Conservation (phyloP, 1,140 invertebrate genomes). For the Drosophila leontia region DNA sequence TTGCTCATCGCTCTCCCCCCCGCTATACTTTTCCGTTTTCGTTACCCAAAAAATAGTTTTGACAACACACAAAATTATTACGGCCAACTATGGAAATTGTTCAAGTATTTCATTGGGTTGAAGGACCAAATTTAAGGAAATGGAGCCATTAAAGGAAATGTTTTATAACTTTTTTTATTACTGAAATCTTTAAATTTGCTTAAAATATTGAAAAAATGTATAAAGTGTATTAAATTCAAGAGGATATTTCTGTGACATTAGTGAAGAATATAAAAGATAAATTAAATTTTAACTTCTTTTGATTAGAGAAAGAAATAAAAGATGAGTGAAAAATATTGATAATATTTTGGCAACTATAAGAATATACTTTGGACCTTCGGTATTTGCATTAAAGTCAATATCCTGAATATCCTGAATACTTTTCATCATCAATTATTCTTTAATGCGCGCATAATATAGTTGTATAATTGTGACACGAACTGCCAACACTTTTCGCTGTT, state of each 20-base stretch:
- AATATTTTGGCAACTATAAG: neutral
- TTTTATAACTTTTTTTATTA: slow-evolving; percentile 3
- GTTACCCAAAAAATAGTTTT: slow-evolving; percentile 49
- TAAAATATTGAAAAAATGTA: no score
- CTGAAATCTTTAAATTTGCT: no score
- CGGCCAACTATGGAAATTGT: slow-evolving; percentile 46
- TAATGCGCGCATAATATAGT: slow-evolving; percentile 76
- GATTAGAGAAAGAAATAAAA: neutral
- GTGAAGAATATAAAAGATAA: no score
- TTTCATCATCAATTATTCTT: slow-evolving; percentile 65
- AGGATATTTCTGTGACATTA: no score
- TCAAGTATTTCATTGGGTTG: slow-evolving; percentile 21
- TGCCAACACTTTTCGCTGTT: slow-evolving; percentile 41
- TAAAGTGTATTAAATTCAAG: no score
- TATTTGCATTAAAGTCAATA: neutral
- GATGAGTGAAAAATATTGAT: neutral
- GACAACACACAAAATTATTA: slow-evolving; percentile 47
- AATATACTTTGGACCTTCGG: neutral
- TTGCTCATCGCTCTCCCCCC: slow-evolving; percentile 37
- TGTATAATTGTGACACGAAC: slow-evolving; percentile 61
- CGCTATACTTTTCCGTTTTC: slow-evolving; percentile 17
- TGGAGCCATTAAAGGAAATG: neutral
- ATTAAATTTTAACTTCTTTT: neutral
- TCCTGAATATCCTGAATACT: neutral
- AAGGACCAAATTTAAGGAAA: slow-evolving; percentile 7